These are phyloP conservation scores for Choloepus hoffmanni DNA, from an alignment of 2,113 vertebrate genomes.

Conservation along the genomic window DNA sequence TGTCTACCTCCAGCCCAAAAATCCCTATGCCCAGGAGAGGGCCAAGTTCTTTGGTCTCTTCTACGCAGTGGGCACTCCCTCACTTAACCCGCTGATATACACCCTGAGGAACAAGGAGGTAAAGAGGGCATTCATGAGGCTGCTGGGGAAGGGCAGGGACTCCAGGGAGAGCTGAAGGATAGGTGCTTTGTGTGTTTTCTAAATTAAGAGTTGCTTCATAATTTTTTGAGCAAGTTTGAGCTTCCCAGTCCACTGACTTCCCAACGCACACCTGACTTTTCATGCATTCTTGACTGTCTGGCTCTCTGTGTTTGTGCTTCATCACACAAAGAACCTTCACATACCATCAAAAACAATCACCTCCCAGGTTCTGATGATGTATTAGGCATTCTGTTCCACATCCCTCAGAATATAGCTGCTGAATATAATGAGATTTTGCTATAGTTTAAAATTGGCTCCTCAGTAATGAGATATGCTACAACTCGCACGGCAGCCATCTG, in stretches of 20 bases:
- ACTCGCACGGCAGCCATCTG: too few relatives aligned
- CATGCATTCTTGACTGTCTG: not conserved
- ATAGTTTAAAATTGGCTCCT: too few relatives aligned
- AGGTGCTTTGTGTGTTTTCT: not conserved
- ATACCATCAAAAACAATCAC: too few relatives aligned
- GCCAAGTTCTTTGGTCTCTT: constrained; percentile 63
- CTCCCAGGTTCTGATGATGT: too few relatives aligned
- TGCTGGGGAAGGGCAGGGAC: not conserved
- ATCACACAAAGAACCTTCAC: too few relatives aligned
- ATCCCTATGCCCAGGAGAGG: not conserved
- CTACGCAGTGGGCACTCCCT: constrained; percentile 40
- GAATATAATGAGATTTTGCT: too few relatives aligned
- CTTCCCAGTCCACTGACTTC: not conserved
- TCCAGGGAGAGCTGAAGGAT: not conserved
- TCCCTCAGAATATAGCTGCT: too few relatives aligned
- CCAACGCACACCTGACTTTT: not conserved
- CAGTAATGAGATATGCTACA: too few relatives aligned
- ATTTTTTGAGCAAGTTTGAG: not conserved
- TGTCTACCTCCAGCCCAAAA: constrained; percentile 58
- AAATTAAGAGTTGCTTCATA: not conserved
- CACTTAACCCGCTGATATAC: constrained; percentile 51
- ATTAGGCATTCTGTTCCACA: too few relatives aligned
- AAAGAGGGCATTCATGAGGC: not conserved
- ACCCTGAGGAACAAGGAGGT: constrained; percentile 60
- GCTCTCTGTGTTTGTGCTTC: too few relatives aligned